Evolutionary conservation across 2,888 invertebrate species (phyloP), one percentile per base, ranked within the genome.

Genomic region (Ryuthela nishihirai): DNA sequence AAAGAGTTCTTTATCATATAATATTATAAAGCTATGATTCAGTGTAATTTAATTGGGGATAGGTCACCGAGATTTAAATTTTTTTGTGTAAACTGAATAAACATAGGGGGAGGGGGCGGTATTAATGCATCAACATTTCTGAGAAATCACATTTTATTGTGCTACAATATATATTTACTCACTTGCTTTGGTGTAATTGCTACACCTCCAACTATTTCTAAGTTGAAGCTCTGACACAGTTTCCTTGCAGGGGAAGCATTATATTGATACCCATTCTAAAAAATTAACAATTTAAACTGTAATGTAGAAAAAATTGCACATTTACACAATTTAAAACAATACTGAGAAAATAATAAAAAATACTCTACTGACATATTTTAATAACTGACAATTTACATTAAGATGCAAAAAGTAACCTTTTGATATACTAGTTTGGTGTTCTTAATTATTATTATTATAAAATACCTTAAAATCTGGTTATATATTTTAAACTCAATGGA

Each of bases 201-300:
- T 52, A 84, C 85, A 0, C 88, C 88, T 23, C 91, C 92, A 2
- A 91, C 87, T 68, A 94, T 89, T 70, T 95, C 91, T 71, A 97
- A 78, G 74, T 93, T 93, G 73, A 95, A 97, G 7, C 79, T 78
- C 75, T 95, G 91, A 7, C 97, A 97, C 41, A 99, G 78, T 73
- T 93, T 92, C 65, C 97, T 82, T 1, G 93, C 93, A 2, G 98
- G 97, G 20, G 94, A 94, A 9, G 95, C 91, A 75, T 93, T 97
- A 72, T 89, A 95, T 67, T 88, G 83, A 68, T 88, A 87, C 1
- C 98, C 98, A 75, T 95, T 88, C 75, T 77, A 67, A 23, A 42
- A 49, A 29, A 34, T 9, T 18, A 48, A 23, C 26, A 29, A 23
- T 9, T 40, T 15, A n/a, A n/a, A 2, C n/a, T 29, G 9, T 29